Evolutionary conservation across 2,113 vertebrate species (phyloP).

Genomic region (Furnarius figulus): DNA sequence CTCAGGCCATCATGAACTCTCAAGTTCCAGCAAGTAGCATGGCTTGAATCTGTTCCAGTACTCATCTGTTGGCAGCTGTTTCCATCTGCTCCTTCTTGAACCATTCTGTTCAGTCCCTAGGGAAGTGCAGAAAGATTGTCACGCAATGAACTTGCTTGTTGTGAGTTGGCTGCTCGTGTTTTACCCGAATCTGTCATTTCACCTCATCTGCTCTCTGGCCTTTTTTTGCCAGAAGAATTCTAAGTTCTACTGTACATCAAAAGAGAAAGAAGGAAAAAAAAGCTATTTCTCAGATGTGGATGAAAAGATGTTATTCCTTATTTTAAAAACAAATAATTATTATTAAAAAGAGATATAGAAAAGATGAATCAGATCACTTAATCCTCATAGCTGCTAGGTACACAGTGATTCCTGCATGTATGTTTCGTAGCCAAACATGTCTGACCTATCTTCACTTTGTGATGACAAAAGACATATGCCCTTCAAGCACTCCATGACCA

Average conservation of each 20-base stretch:
- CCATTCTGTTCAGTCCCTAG: not conserved
- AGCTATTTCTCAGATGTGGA: not conserved
- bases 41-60: constrained; percentile 14
- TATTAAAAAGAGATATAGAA: not conserved
- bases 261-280: not conserved
- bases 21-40: not conserved
- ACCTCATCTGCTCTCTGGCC: not conserved
- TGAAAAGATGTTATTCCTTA: not conserved
- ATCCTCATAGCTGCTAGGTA: not conserved
- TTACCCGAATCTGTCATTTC: not conserved
- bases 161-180: constrained; percentile 1
- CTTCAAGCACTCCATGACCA: not conserved
- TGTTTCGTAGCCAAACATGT: not conserved
- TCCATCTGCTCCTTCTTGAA: constrained; percentile 5
- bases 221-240: not conserved
- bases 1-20: not conserved
- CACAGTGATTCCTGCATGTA: not conserved
- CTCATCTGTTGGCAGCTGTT: not conserved
- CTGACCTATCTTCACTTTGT: not conserved
- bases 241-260: not conserved
- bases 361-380: not conserved
- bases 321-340: not conserved
- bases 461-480: not conserved
- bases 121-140: constrained; percentile 6
- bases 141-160: not conserved